phyloP scores from a whole-genome alignment of 2,797 vertebrate genomes.

The Diplodus sargus region DNA sequence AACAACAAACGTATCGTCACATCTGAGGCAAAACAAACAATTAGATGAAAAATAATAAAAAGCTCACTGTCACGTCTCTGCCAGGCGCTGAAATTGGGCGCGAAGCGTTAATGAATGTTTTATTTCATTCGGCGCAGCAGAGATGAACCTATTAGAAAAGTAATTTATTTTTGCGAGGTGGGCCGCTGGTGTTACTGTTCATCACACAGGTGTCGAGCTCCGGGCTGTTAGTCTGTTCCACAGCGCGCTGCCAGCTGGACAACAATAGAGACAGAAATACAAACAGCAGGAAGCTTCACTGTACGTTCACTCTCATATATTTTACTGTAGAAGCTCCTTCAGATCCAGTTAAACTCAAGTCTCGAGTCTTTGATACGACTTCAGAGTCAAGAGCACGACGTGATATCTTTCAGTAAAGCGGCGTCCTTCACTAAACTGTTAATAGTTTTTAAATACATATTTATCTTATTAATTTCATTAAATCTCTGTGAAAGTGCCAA shows the following conservation, averaged over 20 bases:
- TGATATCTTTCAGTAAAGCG: no score
- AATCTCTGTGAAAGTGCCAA: no score
- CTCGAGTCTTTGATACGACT: background rate
- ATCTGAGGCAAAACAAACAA: conserved; percentile 15
- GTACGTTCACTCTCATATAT: no score
- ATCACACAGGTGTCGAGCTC: conserved; percentile 4
- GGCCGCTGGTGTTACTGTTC: conserved; percentile 11
- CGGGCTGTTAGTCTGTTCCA: conserved; percentile 2
- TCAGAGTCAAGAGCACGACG: no score
- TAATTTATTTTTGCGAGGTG: conserved; percentile 20
- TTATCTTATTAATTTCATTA: no score
- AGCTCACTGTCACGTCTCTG: conserved; percentile 16
- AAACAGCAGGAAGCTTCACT: background rate
- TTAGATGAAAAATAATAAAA: background rate
- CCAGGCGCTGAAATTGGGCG: conserved; percentile 3
- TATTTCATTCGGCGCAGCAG: conserved; percentile 28
- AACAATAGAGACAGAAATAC: background rate
- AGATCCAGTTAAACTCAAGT: background rate
- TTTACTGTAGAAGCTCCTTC: background rate
- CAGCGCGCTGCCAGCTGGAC: background rate
- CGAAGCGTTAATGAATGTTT: conserved; percentile 12
- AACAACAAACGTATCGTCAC: background rate
- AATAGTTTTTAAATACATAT: no score
- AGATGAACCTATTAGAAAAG: conserved; percentile 47
- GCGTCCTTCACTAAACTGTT: no score